Evolutionary conservation across 2,888 invertebrate species (phyloP).

Genomic region (Pelosia muscerda): DNA sequence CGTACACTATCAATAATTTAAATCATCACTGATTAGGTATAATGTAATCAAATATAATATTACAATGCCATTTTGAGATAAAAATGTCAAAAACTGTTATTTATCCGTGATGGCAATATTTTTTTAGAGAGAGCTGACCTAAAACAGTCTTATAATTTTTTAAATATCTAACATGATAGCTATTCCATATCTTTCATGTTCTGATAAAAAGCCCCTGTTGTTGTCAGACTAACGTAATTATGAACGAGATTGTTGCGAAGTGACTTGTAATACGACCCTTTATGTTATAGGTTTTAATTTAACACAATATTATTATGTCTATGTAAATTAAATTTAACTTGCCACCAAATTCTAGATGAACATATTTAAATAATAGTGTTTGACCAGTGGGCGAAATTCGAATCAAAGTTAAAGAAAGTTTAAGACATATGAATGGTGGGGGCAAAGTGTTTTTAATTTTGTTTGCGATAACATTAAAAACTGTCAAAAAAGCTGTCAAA

Average conservation of each 20-base stretch:
- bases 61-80: too few relatives aligned
- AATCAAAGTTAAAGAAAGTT: neutral
- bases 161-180: slow-evolving; percentile 19
- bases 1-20: too few relatives aligned
- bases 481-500: too few relatives aligned
- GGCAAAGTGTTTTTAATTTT: too few relatives aligned
- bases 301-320: slow-evolving; percentile 57
- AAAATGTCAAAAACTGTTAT: too few relatives aligned
- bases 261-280: slow-evolving; percentile 82
- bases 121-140: neutral
- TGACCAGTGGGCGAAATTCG: too few relatives aligned
- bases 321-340: neutral
- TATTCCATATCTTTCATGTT: slow-evolving; percentile 47
- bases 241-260: slow-evolving; percentile 80
- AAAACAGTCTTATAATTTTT: neutral
- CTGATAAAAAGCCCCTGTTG: slow-evolving; percentile 69
- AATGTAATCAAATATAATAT: neutral
- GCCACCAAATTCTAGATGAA: neutral
- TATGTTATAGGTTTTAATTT: slow-evolving; percentile 69
- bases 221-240: slow-evolving; percentile 82
- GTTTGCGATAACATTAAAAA: too few relatives aligned
- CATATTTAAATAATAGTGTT: neutral
- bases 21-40: neutral
- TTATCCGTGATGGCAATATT: neutral
- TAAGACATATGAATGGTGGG: too few relatives aligned